Conservation (phyloP, 37 sponge, comb jelly and placozoan genomes). For the Cliona cf. orientalis region DNA sequence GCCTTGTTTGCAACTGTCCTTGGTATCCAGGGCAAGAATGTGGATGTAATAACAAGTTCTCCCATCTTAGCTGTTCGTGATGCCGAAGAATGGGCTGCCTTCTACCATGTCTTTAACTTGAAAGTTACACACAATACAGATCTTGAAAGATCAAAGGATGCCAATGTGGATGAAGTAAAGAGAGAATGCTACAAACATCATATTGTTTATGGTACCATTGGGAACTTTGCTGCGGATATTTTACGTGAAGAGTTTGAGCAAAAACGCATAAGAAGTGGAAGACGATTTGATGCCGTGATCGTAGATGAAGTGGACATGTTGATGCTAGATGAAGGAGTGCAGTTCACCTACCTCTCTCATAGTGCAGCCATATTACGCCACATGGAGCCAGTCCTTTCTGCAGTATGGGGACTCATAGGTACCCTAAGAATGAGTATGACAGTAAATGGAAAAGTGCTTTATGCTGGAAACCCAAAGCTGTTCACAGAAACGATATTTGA, state of each 20-base stretch:
- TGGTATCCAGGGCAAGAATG: constrained; percentile 8
- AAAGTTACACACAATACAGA: constrained; percentile 18
- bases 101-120: constrained; percentile 1
- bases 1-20: constrained; percentile 42
- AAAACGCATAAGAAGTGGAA: background rate
- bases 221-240: constrained; percentile 16
- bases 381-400: constrained; percentile 19
- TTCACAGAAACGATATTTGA: background rate
- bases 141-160: background rate
- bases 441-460: background rate
- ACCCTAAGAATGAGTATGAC: background rate
- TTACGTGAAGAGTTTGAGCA: constrained; percentile 32
- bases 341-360: constrained; percentile 43
- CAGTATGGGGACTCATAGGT: constrained; percentile 6
- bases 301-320: constrained; percentile 39
- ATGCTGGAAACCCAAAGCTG: constrained; percentile 7
- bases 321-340: constrained; percentile 41
- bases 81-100: constrained; percentile 3
- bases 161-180: background rate
- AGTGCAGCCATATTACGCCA: constrained; percentile 6
- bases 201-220: constrained; percentile 28
- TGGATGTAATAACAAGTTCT: constrained; percentile 40
- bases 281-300: constrained; percentile 3
- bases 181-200: background rate
- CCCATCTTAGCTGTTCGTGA: constrained; percentile 19